A percentile compares a stretch with the other conserved stretches of the same genome.
These are phyloP conservation scores for Cottus gobio DNA, from an alignment of 2,113 vertebrate species.

Conservation along the genomic window DNA sequence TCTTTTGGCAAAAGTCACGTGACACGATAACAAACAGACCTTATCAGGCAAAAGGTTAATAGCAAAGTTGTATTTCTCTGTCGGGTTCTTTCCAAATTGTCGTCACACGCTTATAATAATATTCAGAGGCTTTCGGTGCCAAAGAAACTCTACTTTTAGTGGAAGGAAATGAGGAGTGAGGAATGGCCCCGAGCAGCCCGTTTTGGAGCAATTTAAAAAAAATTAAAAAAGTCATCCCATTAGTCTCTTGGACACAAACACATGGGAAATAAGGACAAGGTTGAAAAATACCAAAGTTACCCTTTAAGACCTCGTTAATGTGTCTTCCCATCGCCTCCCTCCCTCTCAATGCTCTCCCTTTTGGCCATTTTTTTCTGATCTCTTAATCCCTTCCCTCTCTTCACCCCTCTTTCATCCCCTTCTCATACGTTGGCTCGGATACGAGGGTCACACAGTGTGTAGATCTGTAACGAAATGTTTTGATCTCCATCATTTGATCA, in stretches of 20 bases:
- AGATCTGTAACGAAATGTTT: neutral
- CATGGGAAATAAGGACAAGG: neutral
- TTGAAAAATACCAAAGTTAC: neutral
- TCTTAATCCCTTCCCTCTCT: neutral
- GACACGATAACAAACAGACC: too few species aligned
- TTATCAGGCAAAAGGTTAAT: too few species aligned
- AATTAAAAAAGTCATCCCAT: neutral
- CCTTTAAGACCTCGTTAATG: neutral
- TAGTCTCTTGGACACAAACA: neutral
- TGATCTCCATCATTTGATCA: neutral
- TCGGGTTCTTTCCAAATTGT: neutral
- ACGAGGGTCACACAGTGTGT: neutral
- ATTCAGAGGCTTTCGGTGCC: neutral
- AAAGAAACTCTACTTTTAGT: neutral
- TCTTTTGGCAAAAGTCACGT: too few species aligned
- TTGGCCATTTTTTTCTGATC: neutral
- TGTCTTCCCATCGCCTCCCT: neutral
- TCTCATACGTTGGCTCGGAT: neutral
- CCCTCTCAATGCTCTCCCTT: neutral
- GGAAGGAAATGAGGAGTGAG: neutral
- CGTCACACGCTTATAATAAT: neutral
- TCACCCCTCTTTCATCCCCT: neutral
- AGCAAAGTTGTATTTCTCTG: neutral
- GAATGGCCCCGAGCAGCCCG: neutral
- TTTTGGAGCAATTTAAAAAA: neutral